Evolutionary conservation across 1,140 invertebrate genomes (phyloP).

Genomic region (Calycopis cecrops): DNA sequence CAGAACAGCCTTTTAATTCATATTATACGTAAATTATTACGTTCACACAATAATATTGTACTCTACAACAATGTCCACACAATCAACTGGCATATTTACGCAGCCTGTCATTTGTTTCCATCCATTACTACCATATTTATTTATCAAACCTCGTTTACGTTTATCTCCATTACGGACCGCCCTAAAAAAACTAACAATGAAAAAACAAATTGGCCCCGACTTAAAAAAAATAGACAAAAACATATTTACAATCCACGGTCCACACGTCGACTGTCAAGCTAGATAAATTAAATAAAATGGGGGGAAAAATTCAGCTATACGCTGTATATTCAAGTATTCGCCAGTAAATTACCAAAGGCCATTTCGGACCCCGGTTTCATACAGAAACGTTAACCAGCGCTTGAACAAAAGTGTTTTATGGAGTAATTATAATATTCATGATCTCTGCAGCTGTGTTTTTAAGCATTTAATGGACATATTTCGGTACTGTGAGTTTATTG

Average conservation of each 20-base stretch:
- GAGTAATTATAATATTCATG: constrained; percentile 33
- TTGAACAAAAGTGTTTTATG: constrained; percentile 32
- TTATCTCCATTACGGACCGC: neutral
- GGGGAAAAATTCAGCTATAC: constrained; percentile 22
- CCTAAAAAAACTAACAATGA: constrained; percentile 3
- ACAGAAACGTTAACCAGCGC: constrained; percentile 28
- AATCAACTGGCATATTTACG: too few relatives aligned
- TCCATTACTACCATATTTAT: neutral
- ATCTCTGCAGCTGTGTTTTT: constrained; percentile 24
- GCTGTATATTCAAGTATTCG: constrained; percentile 21
- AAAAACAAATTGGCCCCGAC: constrained; percentile 7
- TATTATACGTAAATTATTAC: too few relatives aligned
- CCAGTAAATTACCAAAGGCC: constrained; percentile 26
- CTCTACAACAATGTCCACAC: too few relatives aligned
- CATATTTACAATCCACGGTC: neutral
- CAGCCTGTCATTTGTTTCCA: neutral
- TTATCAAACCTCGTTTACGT: neutral
- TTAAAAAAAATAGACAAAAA: constrained; percentile 7
- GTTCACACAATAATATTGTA: too few relatives aligned
- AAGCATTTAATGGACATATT: constrained; percentile 13
- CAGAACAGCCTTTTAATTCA: too few relatives aligned
- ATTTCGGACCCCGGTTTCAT: constrained; percentile 25
- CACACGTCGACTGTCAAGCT: constrained; percentile 21
- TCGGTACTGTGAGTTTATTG: constrained; percentile 4
- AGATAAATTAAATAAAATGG: constrained; percentile 27